phyloP scores from a whole-genome alignment of 2,888 invertebrate genomes.

The Torymus auratus region DNA sequence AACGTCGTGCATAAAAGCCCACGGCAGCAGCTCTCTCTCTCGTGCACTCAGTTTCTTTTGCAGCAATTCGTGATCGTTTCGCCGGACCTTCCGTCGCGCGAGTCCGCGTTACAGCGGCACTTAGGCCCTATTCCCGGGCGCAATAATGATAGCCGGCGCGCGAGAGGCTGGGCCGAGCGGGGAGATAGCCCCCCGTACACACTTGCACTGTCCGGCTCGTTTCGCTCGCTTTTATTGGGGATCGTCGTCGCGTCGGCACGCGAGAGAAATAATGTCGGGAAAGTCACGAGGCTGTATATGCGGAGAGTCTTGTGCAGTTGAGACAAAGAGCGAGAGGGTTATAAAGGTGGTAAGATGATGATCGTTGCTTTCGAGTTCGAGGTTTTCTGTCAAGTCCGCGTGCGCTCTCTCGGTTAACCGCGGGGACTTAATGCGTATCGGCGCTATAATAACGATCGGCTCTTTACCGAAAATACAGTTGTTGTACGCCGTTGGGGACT shows the following conservation, averaged over 20 bases:
- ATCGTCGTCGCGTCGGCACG: constrained; percentile 39
- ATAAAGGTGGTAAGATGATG: no score
- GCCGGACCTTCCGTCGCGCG: constrained; percentile 40
- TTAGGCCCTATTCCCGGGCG: constrained; percentile 12
- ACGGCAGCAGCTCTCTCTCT: neutral
- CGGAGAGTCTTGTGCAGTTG: neutral
- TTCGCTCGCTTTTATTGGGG: constrained; percentile 53
- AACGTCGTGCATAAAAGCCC: constrained; percentile 48
- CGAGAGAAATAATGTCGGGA: constrained; percentile 66
- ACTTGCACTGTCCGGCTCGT: neutral
- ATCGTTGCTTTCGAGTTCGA: constrained; percentile 14
- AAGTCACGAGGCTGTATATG: constrained; percentile 66
- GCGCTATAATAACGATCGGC: neutral
- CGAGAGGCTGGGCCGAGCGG: neutral
- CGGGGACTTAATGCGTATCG: constrained; percentile 16
- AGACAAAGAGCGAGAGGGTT: constrained; percentile 14
- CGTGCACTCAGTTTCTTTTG: neutral
- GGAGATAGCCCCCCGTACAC: neutral
- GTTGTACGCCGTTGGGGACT: constrained; percentile 1
- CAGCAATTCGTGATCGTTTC: constrained; percentile 50
- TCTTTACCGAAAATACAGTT: constrained; percentile 28
- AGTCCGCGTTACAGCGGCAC: constrained; percentile 43
- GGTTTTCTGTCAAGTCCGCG: no score
- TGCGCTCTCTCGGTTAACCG: neutral
- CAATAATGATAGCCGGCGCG: constrained; percentile 48